Evolutionary conservation across 1,140 invertebrate species (phyloP).

Genomic region (Micrasema longulum): DNA sequence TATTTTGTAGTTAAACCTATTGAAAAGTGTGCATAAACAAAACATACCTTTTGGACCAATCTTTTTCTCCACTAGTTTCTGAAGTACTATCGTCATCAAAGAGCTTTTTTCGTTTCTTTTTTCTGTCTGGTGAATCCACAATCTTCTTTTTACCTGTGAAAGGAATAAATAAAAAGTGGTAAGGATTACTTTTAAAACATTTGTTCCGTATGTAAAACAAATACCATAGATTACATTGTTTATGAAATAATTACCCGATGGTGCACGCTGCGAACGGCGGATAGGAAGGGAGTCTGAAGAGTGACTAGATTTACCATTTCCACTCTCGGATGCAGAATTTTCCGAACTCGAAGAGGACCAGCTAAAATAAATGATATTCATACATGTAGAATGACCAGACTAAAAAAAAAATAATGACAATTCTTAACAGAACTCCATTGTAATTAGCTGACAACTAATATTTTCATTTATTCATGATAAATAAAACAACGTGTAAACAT

Average conservation of each 20-base stretch:
- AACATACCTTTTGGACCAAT: constrained; percentile 55
- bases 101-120: constrained; percentile 46
- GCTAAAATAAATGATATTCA: constrained; percentile 34
- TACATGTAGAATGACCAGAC: too few species aligned
- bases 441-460: too few species aligned
- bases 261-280: constrained; percentile 55
- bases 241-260: constrained; percentile 36
- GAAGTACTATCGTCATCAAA: constrained; percentile 40
- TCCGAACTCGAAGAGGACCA: constrained; percentile 49
- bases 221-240: too few species aligned
- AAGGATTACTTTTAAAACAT: too few species aligned
- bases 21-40: too few species aligned
- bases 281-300: constrained; percentile 63
- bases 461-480: too few species aligned
- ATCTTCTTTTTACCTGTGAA: constrained; percentile 47
- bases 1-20: too few species aligned
- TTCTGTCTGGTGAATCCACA: constrained; percentile 44
- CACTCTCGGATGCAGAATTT: constrained; percentile 59
- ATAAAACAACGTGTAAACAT: too few species aligned
- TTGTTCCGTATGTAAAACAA: too few species aligned
- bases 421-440: too few species aligned
- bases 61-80: constrained; percentile 61
- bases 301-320: constrained; percentile 54
- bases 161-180: too few species aligned
- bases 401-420: too few species aligned